Evolutionary conservation across 2,888 invertebrate genomes (phyloP), one percentile per base, ranked within the genome.

Genomic region (Campopleginae sp.): DNA sequence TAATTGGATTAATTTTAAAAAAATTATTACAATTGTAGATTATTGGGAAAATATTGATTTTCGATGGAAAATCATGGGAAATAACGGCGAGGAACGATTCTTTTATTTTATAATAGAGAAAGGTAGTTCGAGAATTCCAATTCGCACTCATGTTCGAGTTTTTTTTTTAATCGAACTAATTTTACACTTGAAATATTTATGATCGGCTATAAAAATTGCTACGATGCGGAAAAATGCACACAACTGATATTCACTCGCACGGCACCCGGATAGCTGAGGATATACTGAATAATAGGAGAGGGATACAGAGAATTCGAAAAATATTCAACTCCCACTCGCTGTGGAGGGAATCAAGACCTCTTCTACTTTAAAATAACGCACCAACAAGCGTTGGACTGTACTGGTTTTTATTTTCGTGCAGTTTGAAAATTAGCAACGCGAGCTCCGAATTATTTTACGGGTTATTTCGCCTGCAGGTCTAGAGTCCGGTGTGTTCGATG

Each of bases 281-380:
- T 19, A 38, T 7, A 51, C 42, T 17, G n/a, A 48, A 48, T 33
- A 61, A 70, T 31, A 63, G 14, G 65, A 66, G 38, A 38, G 19
- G 17, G 51, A 54, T 5, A 7, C 0, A 19, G 19, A n/a, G n/a
- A 54, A n/a, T n/a, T 54, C n/a, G 23, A 31, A 42, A 23, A 72
- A 42, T 44, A 6, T n/a, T 14, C 19, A 38, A 70, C 27, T 51
- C 75, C 19, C 33, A 70, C 48, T 81, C 19, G 3, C 46, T 0
- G n/a, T 12, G 17, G 42, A 61, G 12, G 17, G 74, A 75, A 79
- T 83, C 51, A 79, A 19, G 54, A 8, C 14, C 7, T n/a, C 75
- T 63, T 79, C 63, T 23, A 75, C 23, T 83, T 75, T 72, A 23
- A 33, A 19, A 77, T n/a, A 27, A 51, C 17, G n/a, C 12, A n/a